A percentile compares a stretch with the other conserved stretches of the same genome.
These are phyloP conservation scores for Xiphophorus hellerii DNA, from an alignment of 2,113 vertebrate species.

Conservation along the genomic window DNA sequence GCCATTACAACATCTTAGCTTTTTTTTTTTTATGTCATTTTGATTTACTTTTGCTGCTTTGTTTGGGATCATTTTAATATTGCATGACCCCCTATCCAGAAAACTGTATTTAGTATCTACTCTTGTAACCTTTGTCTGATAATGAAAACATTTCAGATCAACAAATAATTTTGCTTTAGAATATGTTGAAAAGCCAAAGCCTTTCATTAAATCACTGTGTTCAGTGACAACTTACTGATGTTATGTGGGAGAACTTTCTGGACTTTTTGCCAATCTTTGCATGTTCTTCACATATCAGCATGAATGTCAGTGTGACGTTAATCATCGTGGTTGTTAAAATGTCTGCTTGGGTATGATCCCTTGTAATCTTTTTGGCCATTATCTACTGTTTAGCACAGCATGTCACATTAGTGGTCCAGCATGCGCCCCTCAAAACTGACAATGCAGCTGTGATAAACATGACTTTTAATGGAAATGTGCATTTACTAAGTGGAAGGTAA, in stretches of 20 bases:
- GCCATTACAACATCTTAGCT: not conserved
- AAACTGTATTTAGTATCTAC: no score
- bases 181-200: no score
- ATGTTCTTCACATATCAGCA: constrained; percentile 3
- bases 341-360: not conserved
- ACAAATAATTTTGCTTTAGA: no score
- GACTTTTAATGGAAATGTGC: constrained; percentile 18
- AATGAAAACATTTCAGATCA: no score
- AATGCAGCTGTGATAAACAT: constrained; percentile 20
- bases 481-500: constrained; percentile 24
- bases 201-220: no score
- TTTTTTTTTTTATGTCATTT: not conserved
- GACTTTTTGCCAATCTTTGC: no score
- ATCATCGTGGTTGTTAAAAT: constrained; percentile 6
- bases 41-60: not conserved
- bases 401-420: constrained; percentile 5
- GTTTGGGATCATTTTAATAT: not conserved
- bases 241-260: not conserved
- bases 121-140: no score
- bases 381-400: constrained; percentile 24
- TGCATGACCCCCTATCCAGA: no score
- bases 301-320: constrained; percentile 10
- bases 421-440: not conserved
- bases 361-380: not conserved
- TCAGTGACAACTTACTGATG: no score